Evolutionary conservation across 2,888 invertebrate species (phyloP).

Genomic region (Andricus quercusramuli): DNA sequence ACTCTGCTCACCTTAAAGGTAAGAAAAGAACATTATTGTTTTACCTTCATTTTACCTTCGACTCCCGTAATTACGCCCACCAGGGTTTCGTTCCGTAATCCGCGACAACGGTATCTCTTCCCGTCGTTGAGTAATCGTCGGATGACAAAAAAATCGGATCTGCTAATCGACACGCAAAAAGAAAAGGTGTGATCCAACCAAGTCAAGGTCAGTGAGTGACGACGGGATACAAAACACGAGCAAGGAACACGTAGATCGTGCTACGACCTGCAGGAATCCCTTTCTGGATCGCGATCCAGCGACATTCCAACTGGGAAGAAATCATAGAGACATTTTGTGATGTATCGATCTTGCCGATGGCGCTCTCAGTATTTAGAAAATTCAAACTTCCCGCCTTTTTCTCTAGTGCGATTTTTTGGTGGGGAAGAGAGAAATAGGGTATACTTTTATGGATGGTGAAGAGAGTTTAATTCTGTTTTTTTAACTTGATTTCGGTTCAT

Average conservation of each 20-base stretch:
- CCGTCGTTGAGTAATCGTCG: conserved; percentile 33
- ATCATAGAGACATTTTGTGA: conserved; percentile 37
- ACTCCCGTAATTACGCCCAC: conserved; percentile 20
- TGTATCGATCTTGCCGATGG: conserved; percentile 22
- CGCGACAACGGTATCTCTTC: conserved; percentile 38
- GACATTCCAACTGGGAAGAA: conserved; percentile 33
- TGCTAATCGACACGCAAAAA: conserved; percentile 36
- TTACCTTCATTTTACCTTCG: conserved; percentile 20
- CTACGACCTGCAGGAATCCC: conserved; percentile 35
- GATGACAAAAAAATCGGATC: conserved; percentile 35
- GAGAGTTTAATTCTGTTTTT: too few species aligned
- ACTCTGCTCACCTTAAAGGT: conserved; percentile 74
- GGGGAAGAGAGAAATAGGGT: neutral
- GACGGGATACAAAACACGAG: neutral
- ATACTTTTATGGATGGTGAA: neutral
- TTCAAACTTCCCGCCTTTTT: conserved; percentile 27
- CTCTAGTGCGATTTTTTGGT: neutral
- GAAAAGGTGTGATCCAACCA: conserved; percentile 37
- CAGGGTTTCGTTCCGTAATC: conserved; percentile 19
- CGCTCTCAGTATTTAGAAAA: conserved; percentile 30
- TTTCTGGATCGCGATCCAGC: conserved; percentile 18
- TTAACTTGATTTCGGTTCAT: too few species aligned
- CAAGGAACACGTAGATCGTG: conserved; percentile 24
- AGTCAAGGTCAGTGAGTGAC: conserved; percentile 38
- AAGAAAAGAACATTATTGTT: conserved; percentile 46